Evolutionary conservation across 2,797 vertebrate species (phyloP), one percentile per base, ranked within the genome.

Genomic region (Muscicapa comitata): DNA sequence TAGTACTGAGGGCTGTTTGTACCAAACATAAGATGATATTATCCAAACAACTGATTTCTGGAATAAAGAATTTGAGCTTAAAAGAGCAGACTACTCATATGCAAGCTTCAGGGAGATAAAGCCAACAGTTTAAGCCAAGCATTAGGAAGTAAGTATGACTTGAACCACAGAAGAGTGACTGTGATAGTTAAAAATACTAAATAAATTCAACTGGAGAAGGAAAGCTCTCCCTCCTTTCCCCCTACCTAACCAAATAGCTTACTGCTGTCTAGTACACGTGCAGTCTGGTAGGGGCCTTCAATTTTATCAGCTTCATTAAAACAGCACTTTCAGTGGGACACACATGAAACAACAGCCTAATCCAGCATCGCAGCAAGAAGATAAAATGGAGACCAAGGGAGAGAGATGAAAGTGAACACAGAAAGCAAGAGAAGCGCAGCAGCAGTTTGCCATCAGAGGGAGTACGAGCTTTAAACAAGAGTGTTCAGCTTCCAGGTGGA

Each of bases 381-480:
- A 47, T 78, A 83, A 95, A 93, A 95, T 88, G 88, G 90, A 94
- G 90, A 75, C 55, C 54, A 21, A 78, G 38, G 35, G 9, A 42
- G 48, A 77, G 38, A 65, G 62, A 85, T 28, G n/a, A 57, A 61
- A 93, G 72, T 17, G 13, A 66, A 33, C 35, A 26, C 0, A 31
- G 37, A 42, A 58, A 54, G 71, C 54, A n/a, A 68, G 38, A 26
- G 51, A 26, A 72, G 38, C 2, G 0, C 50, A 4, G 72, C 51
- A 72, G 28, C 38, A 53, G 28, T 53, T 86, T 6, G 40, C 91
- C 95, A 70, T 87, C 73, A 93, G 95, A 76, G 94, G 95, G 95
- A 90, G 95, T 35, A 47, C 3, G 0, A 88, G 88, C 43, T 65
- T 79, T 8, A n/a, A 50, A 43, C n/a, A 87, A 55, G 33, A 55